Evolutionary conservation across 2,797 vertebrate genomes (phyloP).

Genomic region (Geotrypetes seraphini): DNA sequence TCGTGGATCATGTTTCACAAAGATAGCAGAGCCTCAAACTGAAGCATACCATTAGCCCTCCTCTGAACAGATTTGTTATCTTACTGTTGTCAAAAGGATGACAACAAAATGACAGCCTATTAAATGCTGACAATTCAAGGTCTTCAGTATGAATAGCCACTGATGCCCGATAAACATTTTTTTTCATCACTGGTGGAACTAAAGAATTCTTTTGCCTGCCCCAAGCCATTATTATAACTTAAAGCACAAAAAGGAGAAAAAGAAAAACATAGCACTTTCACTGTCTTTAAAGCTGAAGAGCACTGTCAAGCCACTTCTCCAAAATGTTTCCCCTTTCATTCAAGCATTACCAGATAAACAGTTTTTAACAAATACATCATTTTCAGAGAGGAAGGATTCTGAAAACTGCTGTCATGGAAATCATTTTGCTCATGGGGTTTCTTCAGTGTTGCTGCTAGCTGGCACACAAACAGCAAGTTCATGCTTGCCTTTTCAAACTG

Average conservation of each 20-base stretch:
- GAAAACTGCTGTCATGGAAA: slow-evolving; percentile 23
- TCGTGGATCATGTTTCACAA: too few species aligned
- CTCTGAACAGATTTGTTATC: not conserved
- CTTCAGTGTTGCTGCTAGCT: slow-evolving; percentile 12
- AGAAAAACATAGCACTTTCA: slow-evolving; percentile 11
- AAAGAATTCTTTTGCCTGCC: slow-evolving; percentile 9
- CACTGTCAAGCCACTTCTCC: slow-evolving; percentile 17
- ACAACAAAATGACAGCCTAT: not conserved
- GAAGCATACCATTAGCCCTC: not conserved
- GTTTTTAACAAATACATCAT: slow-evolving; percentile 3
- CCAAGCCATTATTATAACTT: not conserved
- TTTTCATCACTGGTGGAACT: slow-evolving; percentile 4
- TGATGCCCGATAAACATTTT: not conserved
- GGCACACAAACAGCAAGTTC: slow-evolving; percentile 20
- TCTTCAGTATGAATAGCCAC: not conserved
- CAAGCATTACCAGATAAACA: slow-evolving; percentile 18
- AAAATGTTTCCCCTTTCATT: slow-evolving; percentile 15
- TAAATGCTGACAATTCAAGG: not conserved
- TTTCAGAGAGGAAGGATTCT: slow-evolving; percentile 23
- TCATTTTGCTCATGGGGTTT: slow-evolving; percentile 20
- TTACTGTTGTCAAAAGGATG: not conserved
- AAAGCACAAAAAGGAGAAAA: not conserved
- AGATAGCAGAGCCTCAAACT: not conserved
- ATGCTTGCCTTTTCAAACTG: slow-evolving; percentile 16
- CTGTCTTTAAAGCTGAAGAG: slow-evolving; percentile 17